Evolutionary conservation across 2,113 vertebrate species (phyloP).

Genomic region (Petaurus breviceps): DNA sequence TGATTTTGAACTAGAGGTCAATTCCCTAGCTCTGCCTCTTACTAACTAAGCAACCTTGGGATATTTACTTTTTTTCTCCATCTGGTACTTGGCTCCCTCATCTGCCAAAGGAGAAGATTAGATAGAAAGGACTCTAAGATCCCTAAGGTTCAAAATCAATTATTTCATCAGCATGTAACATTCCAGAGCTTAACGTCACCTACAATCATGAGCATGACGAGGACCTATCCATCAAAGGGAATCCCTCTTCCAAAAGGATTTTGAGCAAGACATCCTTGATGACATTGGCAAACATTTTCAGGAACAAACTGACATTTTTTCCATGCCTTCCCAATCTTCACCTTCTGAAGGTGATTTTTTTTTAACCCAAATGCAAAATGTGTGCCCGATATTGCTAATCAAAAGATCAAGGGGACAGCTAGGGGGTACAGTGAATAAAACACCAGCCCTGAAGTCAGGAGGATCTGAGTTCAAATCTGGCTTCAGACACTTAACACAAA

Average conservation of each 20-base stretch:
- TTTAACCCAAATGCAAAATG: not conserved
- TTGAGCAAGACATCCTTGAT: not conserved
- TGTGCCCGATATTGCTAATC: not conserved
- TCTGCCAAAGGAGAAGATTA: not conserved
- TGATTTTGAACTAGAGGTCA: not conserved
- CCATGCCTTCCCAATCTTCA: not conserved
- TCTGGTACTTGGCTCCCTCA: not conserved
- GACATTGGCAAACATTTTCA: not conserved
- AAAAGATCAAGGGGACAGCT: not conserved
- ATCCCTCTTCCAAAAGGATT: not conserved
- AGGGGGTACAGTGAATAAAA: no score
- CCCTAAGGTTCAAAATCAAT: not conserved
- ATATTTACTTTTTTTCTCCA: not conserved
- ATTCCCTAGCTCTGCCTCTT: not conserved
- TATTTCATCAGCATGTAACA: not conserved
- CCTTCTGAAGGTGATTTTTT: not conserved
- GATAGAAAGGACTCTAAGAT: not conserved
- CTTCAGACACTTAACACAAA: no score
- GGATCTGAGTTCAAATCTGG: no score
- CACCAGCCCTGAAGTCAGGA: no score
- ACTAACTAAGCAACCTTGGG: not conserved
- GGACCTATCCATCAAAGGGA: no score
- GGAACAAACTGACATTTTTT: not conserved
- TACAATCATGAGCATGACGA: no score
- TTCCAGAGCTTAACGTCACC: not conserved